Conservation (phyloP, 2,888 invertebrate genomes). For the Nowickia ferox region DNA sequence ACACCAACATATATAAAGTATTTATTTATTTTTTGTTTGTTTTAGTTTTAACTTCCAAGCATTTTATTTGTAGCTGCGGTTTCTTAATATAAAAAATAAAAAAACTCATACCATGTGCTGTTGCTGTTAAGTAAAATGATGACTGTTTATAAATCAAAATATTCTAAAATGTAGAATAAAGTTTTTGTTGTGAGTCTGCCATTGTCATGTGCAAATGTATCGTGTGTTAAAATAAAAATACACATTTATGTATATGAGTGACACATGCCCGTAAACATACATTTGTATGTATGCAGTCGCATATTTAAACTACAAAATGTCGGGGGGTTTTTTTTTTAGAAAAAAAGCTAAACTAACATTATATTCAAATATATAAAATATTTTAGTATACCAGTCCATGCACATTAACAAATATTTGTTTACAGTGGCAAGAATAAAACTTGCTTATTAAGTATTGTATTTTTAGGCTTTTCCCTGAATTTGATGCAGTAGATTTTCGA, state of each 20-base stretch:
- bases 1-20: neutral
- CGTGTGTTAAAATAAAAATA: constrained; percentile 21
- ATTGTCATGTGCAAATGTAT: constrained; percentile 21
- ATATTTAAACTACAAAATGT: neutral
- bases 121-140: constrained; percentile 43
- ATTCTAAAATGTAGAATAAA: constrained; percentile 34
- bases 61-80: constrained; percentile 40
- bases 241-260: constrained; percentile 41
- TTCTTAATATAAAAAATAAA: neutral
- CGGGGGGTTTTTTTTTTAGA: neutral
- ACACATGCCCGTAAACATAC: constrained; percentile 4
- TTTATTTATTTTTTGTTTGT: constrained; percentile 4
- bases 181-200: constrained; percentile 34
- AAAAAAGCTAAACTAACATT: constrained; percentile 27
- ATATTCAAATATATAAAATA: constrained; percentile 10
- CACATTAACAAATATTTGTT: neutral
- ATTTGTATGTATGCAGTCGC: neutral
- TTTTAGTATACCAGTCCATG: constrained; percentile 3
- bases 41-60: constrained; percentile 1
- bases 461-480: no score
- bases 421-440: neutral
- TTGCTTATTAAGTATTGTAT: no score
- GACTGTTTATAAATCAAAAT: constrained; percentile 59
- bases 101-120: constrained; percentile 37
- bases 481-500: no score